phyloP scores from a whole-genome alignment of 2,888 invertebrate genomes.

The Melinaea menophilus region DNA sequence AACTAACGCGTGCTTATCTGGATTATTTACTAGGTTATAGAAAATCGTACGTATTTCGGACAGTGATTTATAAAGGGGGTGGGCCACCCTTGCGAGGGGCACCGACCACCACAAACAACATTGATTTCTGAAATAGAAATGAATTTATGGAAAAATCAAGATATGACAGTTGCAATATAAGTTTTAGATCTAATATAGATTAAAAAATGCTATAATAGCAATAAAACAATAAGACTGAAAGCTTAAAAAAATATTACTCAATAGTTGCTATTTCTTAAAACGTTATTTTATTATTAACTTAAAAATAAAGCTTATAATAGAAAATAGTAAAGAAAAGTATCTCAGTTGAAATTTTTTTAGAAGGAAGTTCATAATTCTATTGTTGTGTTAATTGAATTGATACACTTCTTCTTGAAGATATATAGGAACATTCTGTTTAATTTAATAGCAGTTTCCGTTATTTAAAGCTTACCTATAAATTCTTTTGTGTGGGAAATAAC shows the following conservation, averaged over 20 bases:
- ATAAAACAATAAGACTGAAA: background rate
- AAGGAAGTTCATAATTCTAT: background rate
- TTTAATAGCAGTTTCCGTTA: constrained; percentile 30
- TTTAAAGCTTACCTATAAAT: constrained; percentile 27
- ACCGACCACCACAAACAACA: constrained; percentile 60
- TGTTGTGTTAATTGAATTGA: background rate
- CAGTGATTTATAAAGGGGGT: constrained; percentile 77
- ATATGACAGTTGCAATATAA: constrained; percentile 4
- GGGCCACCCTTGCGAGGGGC: constrained; percentile 66
- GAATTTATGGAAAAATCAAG: constrained; percentile 37
- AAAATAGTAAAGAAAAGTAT: background rate
- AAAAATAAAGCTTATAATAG: too few relatives aligned
- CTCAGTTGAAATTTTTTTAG: background rate
- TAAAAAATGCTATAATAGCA: background rate
- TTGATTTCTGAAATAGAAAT: constrained; percentile 71
- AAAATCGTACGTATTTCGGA: constrained; percentile 70
- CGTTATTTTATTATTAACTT: too few relatives aligned
- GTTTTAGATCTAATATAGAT: background rate
- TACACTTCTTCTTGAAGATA: background rate
- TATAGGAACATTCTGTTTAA: background rate
- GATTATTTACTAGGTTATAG: constrained; percentile 54
- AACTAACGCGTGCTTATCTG: constrained; percentile 52
- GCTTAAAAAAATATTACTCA: background rate
- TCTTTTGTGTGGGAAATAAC: constrained; percentile 55
- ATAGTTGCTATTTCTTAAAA: too few relatives aligned